These are phyloP conservation scores for Tachysurus fulvidraco DNA, from an alignment of 2,113 vertebrate species.

Conservation along the genomic window DNA sequence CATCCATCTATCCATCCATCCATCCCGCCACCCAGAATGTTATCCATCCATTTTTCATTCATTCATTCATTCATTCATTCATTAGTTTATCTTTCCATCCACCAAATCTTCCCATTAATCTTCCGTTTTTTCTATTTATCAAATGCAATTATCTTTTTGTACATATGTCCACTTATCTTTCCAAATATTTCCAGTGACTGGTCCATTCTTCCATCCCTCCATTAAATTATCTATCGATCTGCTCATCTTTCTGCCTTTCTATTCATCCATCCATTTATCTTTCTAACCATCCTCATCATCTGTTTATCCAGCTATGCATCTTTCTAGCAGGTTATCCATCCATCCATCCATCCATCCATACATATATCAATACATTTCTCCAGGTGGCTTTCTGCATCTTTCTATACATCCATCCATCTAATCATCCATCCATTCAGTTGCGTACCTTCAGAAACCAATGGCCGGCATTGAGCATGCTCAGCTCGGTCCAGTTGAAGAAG, in stretches of 20 bases:
- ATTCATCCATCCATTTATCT: background rate
- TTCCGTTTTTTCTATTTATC: no score
- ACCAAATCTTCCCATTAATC: background rate
- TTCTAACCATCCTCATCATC: background rate
- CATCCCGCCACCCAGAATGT: no score
- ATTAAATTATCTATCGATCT: no score
- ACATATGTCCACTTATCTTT: no score
- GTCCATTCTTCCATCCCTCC: no score
- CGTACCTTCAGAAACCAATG: constrained; percentile 90
- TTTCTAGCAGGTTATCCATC: no score
- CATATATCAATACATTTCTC: background rate
- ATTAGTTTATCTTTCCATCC: background rate
- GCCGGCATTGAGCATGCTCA: constrained; percentile 87
- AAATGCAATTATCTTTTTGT: no score
- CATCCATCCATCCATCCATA: background rate
- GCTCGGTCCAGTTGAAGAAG: constrained; percentile 91
- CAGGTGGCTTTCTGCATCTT: background rate
- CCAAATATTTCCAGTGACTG: no score
- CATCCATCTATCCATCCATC: background rate
- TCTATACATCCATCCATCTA: background rate
- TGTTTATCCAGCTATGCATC: background rate
- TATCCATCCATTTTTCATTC: background rate
- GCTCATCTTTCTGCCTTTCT: background rate
- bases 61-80: background rate
- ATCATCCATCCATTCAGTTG: background rate